Evolutionary conservation across 2,113 vertebrate species (phyloP).

Genomic region (Heterotis niloticus): DNA sequence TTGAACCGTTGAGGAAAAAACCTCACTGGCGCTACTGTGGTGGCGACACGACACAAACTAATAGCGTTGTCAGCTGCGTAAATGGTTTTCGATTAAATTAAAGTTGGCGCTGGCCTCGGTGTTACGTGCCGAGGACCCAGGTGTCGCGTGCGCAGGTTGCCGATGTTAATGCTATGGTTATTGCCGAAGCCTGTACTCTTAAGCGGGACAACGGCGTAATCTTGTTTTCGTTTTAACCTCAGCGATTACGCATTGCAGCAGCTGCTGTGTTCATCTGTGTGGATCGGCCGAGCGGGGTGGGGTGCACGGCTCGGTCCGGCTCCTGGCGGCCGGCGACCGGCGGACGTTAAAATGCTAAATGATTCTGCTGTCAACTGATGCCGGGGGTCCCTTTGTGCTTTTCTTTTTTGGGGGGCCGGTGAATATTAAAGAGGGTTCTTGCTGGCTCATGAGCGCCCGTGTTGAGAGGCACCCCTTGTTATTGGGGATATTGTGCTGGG

Average conservation of each 20-base stretch:
- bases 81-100: not conserved
- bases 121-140: not conserved
- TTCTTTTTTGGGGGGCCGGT: slow-evolving; percentile 55
- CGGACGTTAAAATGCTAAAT: slow-evolving; percentile 28
- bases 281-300: not conserved
- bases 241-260: not conserved
- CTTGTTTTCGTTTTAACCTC: not conserved
- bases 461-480: slow-evolving; percentile 55
- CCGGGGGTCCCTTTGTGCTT: slow-evolving; percentile 44
- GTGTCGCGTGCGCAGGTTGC: not conserved
- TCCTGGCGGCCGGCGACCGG: not conserved
- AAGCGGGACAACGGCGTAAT: not conserved
- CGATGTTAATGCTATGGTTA: not conserved
- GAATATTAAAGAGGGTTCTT: slow-evolving; percentile 57
- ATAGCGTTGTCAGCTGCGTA: too few species aligned
- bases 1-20: too few species aligned
- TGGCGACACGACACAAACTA: too few species aligned
- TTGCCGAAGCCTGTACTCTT: not conserved
- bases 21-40: too few species aligned
- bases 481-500: slow-evolving; percentile 46
- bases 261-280: not conserved
- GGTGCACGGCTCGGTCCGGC: not conserved
- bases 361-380: slow-evolving; percentile 28
- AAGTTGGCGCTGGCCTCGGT: not conserved
- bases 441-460: slow-evolving; percentile 40